A percentile compares a stretch with the other conserved stretches of the same genome.
Evolutionary conservation across 2,797 vertebrate genomes (phyloP).

Genomic region (Rhyacichthys aspro): DNA sequence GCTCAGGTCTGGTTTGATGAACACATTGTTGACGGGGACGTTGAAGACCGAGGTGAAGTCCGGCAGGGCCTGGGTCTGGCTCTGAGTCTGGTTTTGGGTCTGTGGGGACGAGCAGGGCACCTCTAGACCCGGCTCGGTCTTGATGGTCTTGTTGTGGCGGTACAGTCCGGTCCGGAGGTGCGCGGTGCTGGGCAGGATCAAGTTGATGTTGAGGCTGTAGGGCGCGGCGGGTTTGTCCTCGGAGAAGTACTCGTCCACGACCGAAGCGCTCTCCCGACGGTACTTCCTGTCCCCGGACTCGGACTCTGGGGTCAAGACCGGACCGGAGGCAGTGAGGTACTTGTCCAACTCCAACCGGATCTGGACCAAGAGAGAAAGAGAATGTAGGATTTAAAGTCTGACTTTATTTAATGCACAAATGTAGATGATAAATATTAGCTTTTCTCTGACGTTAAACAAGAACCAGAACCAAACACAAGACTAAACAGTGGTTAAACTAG

Average conservation of each 20-base stretch:
- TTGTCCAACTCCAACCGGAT: slow-evolving; percentile 87
- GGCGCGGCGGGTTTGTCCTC: slow-evolving; percentile 82
- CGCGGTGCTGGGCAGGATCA: slow-evolving; percentile 88
- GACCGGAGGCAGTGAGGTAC: slow-evolving; percentile 78
- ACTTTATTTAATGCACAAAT: too few species aligned
- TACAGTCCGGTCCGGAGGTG: slow-evolving; percentile 91
- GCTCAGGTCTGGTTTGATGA: slow-evolving; percentile 87
- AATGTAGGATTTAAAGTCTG: too few species aligned
- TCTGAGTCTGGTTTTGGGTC: not conserved
- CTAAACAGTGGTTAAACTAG: not conserved
- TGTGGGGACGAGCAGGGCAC: slow-evolving; percentile 71
- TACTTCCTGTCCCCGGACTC: slow-evolving; percentile 85
- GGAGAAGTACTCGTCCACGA: slow-evolving; percentile 91
- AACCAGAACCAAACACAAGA: too few species aligned
- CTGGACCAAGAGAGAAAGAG: slow-evolving; percentile 43
- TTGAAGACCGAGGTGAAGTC: slow-evolving; percentile 94
- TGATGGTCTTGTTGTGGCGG: slow-evolving; percentile 83
- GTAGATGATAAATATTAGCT: not conserved
- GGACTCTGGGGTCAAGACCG: slow-evolving; percentile 37
- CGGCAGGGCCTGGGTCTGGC: slow-evolving; percentile 81
- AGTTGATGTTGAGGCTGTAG: slow-evolving; percentile 92
- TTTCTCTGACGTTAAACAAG: too few species aligned
- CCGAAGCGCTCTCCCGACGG: slow-evolving; percentile 88
- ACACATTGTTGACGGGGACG: slow-evolving; percentile 85
- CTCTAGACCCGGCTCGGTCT: slow-evolving; percentile 85